Percentiles rank a stretch among this genome's conserved stretches.
Conservation (phyloP, 2,797 vertebrate species). For the Myotis myotis region DNA sequence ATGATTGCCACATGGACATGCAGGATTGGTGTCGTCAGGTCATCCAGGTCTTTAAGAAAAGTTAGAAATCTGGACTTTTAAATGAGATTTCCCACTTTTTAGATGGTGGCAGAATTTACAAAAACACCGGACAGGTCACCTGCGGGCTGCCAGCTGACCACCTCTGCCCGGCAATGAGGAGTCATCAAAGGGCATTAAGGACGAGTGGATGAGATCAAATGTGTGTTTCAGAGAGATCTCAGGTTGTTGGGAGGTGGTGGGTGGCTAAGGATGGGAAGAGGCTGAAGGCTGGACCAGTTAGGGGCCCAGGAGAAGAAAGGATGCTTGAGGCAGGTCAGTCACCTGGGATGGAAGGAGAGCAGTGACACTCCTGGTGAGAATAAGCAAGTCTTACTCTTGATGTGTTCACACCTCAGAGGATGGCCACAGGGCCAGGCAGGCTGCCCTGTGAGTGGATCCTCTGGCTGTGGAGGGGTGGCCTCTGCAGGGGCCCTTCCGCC, state of each 20-base stretch:
- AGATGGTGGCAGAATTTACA: conserved; percentile 24
- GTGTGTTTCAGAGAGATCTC: not conserved
- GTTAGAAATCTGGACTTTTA: not conserved
- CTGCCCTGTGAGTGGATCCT: not conserved
- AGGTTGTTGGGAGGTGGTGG: not conserved
- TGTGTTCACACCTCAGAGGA: not conserved
- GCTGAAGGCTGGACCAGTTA: not conserved
- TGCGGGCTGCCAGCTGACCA: not conserved
- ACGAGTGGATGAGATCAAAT: not conserved
- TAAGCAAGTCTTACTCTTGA: not conserved
- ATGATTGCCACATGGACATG: accelerated
- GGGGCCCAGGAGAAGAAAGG: not conserved
- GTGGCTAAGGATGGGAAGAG: not conserved
- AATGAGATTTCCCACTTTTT: conserved; percentile 22
- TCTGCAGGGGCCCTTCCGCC: not conserved
- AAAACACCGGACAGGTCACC: not conserved
- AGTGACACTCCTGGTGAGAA: no score
- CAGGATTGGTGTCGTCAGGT: not conserved
- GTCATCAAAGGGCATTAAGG: not conserved
- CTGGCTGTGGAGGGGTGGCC: accelerated
- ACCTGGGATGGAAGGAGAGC: not conserved
- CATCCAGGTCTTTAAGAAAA: not conserved
- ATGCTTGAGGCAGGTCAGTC: not conserved
- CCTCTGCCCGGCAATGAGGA: not conserved
- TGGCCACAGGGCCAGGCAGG: not conserved